phyloP scores from a whole-genome alignment of 2,888 invertebrate species.

The Epinotia demarniana region DNA sequence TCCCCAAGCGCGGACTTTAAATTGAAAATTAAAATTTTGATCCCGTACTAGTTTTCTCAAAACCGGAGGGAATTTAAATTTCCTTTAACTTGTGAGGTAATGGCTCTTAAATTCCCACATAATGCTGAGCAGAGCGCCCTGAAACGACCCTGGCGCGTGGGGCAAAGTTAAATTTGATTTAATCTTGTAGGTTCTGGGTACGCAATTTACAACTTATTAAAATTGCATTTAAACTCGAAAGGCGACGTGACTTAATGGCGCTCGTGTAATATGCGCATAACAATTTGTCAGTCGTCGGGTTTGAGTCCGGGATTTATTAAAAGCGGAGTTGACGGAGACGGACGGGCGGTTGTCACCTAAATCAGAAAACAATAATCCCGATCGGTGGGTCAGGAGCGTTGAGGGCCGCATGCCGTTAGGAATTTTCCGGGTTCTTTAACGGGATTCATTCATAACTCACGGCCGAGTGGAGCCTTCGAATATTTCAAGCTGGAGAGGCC shows the following conservation, averaged over 20 bases:
- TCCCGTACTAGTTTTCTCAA: slow-evolving; percentile 44
- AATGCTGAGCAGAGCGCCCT: slow-evolving; percentile 45
- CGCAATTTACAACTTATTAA: slow-evolving; percentile 46
- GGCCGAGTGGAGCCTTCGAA: slow-evolving; percentile 83
- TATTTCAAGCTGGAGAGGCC: slow-evolving; percentile 80
- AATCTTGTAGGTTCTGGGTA: slow-evolving; percentile 44
- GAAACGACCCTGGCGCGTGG: slow-evolving; percentile 44
- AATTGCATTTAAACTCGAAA: slow-evolving; percentile 44
- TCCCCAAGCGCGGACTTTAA: slow-evolving; percentile 41
- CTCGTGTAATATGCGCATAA: slow-evolving; percentile 39
- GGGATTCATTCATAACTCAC: slow-evolving; percentile 85
- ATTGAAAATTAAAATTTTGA: slow-evolving; percentile 45
- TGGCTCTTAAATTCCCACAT: slow-evolving; percentile 46
- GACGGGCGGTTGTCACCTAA: slow-evolving; percentile 43
- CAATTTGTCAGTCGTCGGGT: slow-evolving; percentile 29
- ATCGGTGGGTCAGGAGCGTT: slow-evolving; percentile 52
- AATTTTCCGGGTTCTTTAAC: slow-evolving; percentile 84
- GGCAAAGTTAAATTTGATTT: slow-evolving; percentile 45
- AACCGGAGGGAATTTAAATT: slow-evolving; percentile 45
- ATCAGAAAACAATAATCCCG: slow-evolving; percentile 50
- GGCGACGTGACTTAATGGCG: slow-evolving; percentile 37
- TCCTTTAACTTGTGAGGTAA: slow-evolving; percentile 45
- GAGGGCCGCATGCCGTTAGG: slow-evolving; percentile 71
- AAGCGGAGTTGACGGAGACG: slow-evolving; percentile 33
- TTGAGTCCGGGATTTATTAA: slow-evolving; percentile 36